A percentile compares a stretch with the other conserved stretches of the same genome.
These are phyloP conservation scores for Grapholita molesta DNA, from an alignment of 1,140 invertebrate species.

Conservation along the genomic window DNA sequence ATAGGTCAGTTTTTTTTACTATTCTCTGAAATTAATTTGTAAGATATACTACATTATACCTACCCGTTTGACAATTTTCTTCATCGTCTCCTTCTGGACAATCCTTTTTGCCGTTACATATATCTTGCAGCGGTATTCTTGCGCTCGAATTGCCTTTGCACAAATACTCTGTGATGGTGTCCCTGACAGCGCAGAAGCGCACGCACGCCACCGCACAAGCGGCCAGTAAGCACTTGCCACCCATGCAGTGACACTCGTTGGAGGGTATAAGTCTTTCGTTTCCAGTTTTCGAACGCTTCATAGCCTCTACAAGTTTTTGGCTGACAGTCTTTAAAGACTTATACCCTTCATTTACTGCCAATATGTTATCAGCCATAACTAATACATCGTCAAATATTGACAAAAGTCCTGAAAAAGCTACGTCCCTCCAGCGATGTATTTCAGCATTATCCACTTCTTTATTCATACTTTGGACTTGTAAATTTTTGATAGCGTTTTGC, in stretches of 20 bases:
- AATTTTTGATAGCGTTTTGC: constrained; percentile 22
- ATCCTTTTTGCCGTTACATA: constrained; percentile 50
- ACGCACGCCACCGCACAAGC: constrained; percentile 45
- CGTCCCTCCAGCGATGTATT: constrained; percentile 35
- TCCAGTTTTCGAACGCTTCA: constrained; percentile 50
- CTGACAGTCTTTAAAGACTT: constrained; percentile 41
- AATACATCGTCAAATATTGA: constrained; percentile 35
- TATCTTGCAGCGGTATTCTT: constrained; percentile 32
- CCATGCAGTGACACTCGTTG: constrained; percentile 47
- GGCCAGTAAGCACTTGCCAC: constrained; percentile 33
- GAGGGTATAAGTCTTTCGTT: constrained; percentile 41
- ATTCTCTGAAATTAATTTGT: background rate
- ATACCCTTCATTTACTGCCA: constrained; percentile 24
- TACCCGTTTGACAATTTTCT: constrained; percentile 44
- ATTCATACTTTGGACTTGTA: constrained; percentile 34
- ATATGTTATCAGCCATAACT: constrained; percentile 20
- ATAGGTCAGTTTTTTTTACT: no score
- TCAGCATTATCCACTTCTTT: constrained; percentile 21
- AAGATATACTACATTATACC: background rate
- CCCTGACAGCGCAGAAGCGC: constrained; percentile 44
- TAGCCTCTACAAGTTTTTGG: constrained; percentile 39
- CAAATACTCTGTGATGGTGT: constrained; percentile 40
- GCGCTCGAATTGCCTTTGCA: constrained; percentile 28
- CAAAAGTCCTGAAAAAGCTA: constrained; percentile 35
- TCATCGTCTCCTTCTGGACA: constrained; percentile 58